Evolutionary conservation across 2,113 vertebrate species (phyloP), one percentile per base, ranked within the genome.

Genomic region (Helogale parvula): DNA sequence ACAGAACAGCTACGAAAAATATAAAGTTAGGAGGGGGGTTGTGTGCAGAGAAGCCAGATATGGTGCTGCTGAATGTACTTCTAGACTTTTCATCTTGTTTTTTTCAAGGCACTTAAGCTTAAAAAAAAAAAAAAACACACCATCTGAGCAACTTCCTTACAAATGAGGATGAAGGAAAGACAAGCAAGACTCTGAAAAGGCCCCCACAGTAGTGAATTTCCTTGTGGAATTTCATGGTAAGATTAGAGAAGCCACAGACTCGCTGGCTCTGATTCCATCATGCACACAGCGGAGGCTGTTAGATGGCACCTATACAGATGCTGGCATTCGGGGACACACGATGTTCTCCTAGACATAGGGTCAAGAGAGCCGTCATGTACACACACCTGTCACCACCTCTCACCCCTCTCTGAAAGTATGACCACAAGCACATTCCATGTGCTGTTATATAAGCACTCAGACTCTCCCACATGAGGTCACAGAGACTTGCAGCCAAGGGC

Each of bases 1-100:
- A 93, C 92, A 88, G 95, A 88, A 97, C 63, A 85, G 96, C 84
- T 65, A 95, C 94, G 95, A 90, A 81, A 97, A 97, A 96, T 74
- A 89, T 19, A 54, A 96, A 65, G 63, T 50, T 50, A 10, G 54
- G 7, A 2, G 29, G 7, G 52, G 21, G 17, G 35, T 2, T 2
- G 29, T 9, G 27, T 0, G 3, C 31, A 65, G 16, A 91, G 65
- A 50, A 94, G 50, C 63, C 29, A 84, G 27, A 41, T 57, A 81
- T 0, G 33, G 57, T 74, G n/a, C 38, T 82, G 35, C 38, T 86
- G 87, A 92, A 84, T 47, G 65, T 27, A 76, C 23, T 77, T 65
- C 7, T 29, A 89, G 60, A 95, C 8, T 89, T 96, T 52, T 63
- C 16, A 66, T 89, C 38, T 35, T 88, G 47, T 2, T 96, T 86